phyloP scores from a whole-genome alignment of 2,797 vertebrate genomes.

The Lepidocolaptes lacrymiger region DNA sequence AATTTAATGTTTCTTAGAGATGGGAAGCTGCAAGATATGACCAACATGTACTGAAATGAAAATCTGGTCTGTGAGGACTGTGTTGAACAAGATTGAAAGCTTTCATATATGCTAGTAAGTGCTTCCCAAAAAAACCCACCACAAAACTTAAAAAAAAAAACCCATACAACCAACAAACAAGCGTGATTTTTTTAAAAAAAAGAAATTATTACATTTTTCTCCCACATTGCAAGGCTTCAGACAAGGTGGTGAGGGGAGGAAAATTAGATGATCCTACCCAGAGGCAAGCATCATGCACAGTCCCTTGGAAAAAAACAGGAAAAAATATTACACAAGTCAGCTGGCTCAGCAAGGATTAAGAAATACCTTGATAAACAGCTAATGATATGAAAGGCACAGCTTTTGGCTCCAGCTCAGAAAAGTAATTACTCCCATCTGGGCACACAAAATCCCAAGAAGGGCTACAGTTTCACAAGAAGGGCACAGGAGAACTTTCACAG shows the following conservation, averaged over 20 bases:
- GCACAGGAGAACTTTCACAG: conserved; percentile 35
- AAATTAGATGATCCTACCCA: conserved; percentile 43
- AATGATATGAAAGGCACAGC: conserved; percentile 64
- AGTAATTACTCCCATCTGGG: conserved; percentile 70
- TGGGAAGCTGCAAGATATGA: neutral
- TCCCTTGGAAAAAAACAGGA: conserved; percentile 9
- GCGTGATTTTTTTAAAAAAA: neutral
- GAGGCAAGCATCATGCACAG: conserved; percentile 30
- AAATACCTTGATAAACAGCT: conserved; percentile 73
- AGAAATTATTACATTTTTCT: neutral
- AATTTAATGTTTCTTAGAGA: neutral
- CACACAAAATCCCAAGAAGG: neutral
- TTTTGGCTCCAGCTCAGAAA: conserved; percentile 50
- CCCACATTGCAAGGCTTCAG: neutral
- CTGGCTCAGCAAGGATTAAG: conserved; percentile 67
- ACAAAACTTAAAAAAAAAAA: neutral
- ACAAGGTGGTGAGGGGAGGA: neutral
- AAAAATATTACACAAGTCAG: conserved; percentile 59
- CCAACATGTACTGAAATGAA: neutral
- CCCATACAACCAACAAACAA: neutral
- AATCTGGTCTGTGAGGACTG: neutral
- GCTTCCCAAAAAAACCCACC: neutral
- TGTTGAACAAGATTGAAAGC: neutral
- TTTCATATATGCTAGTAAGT: neutral
- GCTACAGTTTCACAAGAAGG: conserved; percentile 42